These are phyloP conservation scores for Argopecten irradians DNA, from an alignment of 1,140 invertebrate genomes.

Conservation along the genomic window DNA sequence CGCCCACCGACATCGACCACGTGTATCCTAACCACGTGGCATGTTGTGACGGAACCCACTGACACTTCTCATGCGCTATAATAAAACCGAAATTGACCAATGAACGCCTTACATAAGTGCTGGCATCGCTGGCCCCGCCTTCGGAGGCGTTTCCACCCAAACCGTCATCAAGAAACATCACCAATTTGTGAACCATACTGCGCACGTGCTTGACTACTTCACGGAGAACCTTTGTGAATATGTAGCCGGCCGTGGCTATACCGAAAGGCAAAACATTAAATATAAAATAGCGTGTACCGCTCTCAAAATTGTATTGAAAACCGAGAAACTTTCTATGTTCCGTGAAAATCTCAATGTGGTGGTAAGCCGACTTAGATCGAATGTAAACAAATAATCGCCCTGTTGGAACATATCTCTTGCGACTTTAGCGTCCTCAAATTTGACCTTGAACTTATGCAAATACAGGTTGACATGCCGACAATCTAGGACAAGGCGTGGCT, in stretches of 20 bases:
- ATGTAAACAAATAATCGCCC: conserved; percentile 36
- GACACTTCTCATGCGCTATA: conserved; percentile 43
- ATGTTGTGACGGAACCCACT: conserved; percentile 39
- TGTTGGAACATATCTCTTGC: conserved; percentile 1
- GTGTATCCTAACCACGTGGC: conserved; percentile 23
- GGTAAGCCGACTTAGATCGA: conserved; percentile 42
- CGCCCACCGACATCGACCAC: conserved; percentile 32
- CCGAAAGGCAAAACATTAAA: conserved; percentile 44
- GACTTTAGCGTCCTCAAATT: conserved; percentile 6
- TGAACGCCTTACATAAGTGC: not conserved
- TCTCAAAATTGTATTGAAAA: conserved; percentile 26
- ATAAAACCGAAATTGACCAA: conserved; percentile 43
- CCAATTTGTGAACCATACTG: not conserved
- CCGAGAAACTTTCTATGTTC: conserved; percentile 34
- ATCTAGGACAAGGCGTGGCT: too few species aligned
- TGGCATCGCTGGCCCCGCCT: not conserved
- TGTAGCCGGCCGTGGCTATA: conserved; percentile 40
- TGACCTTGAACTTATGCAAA: conserved; percentile 30
- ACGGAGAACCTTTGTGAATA: conserved; percentile 37
- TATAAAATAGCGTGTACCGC: conserved; percentile 27
- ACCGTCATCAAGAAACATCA: conserved; percentile 49
- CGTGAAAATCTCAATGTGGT: conserved; percentile 35
- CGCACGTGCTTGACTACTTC: conserved; percentile 31
- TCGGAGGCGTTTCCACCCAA: conserved; percentile 2
- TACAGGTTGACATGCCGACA: conserved; percentile 30